A percentile compares a stretch with the other conserved stretches of the same genome.
Evolutionary conservation across 1,140 invertebrate species (phyloP).

Genomic region (Eumeta japonica): DNA sequence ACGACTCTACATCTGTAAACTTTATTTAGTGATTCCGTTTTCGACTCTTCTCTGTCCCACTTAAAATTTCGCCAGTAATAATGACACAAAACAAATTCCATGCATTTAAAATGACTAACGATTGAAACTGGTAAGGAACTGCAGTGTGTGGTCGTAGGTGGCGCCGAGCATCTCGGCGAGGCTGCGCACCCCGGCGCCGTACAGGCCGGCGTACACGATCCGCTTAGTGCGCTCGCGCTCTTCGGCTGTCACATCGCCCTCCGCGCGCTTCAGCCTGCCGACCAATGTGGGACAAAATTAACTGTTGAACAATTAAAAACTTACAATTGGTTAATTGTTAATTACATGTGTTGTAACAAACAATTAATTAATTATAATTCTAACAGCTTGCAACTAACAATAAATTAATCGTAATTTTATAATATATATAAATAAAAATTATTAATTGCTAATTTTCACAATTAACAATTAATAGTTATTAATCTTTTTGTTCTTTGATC

Average conservation of each 20-base stretch:
- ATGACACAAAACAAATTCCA: background rate
- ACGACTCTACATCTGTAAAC: slow-evolving; percentile 38
- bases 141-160: slow-evolving; percentile 33
- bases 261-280: slow-evolving; percentile 40
- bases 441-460: no score
- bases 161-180: slow-evolving; percentile 58
- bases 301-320: no score
- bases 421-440: no score
- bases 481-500: no score
- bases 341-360: background rate
- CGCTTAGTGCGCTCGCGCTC: slow-evolving; percentile 63
- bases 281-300: no score
- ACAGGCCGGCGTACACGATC: slow-evolving; percentile 63
- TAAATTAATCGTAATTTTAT: no score
- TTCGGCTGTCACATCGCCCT: slow-evolving; percentile 17
- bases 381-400: no score
- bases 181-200: slow-evolving; percentile 59
- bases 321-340: background rate
- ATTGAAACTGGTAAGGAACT: slow-evolving; percentile 27
- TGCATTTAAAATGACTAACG: no score
- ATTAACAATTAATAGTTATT: no score
- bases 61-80: no score
- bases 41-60: no score
- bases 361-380: background rate
- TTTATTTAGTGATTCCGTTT: slow-evolving; percentile 37